These are phyloP conservation scores for Apotomis betuletana DNA, from an alignment of 2,888 invertebrate species.

Conservation along the genomic window DNA sequence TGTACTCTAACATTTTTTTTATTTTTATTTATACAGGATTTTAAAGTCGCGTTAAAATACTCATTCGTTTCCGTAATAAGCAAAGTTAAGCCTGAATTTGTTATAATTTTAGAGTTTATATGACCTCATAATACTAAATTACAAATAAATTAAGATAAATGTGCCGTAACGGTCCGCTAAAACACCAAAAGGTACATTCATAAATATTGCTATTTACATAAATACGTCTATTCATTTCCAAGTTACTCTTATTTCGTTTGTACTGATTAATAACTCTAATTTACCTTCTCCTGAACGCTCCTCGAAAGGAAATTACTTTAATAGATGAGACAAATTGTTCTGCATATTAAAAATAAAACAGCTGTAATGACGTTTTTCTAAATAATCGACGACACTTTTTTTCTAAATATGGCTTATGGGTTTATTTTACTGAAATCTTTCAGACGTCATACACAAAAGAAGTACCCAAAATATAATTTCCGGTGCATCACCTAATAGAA, in stretches of 20 bases:
- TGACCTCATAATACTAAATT: background rate
- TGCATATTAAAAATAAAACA: too few species aligned
- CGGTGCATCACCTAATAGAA: too few species aligned
- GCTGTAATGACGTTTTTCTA: too few species aligned
- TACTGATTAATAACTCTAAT: slow-evolving; percentile 13
- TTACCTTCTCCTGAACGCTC: background rate
- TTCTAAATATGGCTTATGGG: too few species aligned
- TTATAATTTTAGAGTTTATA: background rate
- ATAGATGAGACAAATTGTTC: too few species aligned
- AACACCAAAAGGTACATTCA: slow-evolving; percentile 7
- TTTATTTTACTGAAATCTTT: too few species aligned
- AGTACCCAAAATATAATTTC: too few species aligned
- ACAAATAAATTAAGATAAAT: background rate
- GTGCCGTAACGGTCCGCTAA: slow-evolving; percentile 8
- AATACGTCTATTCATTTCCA: background rate
- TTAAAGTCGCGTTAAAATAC: background rate
- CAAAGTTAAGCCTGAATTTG: background rate
- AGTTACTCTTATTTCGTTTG: background rate
- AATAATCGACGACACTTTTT: too few species aligned
- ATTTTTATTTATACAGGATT: background rate
- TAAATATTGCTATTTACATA: slow-evolving; percentile 17
- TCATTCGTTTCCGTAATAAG: background rate
- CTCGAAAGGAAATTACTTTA: background rate
- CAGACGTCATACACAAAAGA: too few species aligned
- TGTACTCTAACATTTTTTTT: too few species aligned